Conservation (phyloP, 2,888 invertebrate species). For the Nycteola revayana region DNA sequence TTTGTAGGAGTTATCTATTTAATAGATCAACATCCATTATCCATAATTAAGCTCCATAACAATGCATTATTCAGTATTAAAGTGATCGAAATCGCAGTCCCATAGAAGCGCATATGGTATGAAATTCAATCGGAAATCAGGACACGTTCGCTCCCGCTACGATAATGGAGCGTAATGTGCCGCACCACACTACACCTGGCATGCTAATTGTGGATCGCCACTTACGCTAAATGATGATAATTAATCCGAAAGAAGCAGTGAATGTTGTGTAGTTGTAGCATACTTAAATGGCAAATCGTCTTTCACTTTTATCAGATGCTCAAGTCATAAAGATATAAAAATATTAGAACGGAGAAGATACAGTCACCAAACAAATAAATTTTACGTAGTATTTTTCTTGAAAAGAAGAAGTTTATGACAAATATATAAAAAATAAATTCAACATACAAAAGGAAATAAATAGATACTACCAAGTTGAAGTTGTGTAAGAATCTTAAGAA, state of each 20-base stretch:
- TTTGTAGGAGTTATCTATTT: slow-evolving; percentile 24
- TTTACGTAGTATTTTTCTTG: no score
- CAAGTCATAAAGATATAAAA: no score
- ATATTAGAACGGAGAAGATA: no score
- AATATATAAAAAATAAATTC: no score
- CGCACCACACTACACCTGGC: slow-evolving; percentile 48
- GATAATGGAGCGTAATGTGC: slow-evolving; percentile 68
- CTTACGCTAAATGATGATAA: slow-evolving; percentile 47
- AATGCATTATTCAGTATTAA: slow-evolving; percentile 50
- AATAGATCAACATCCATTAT: slow-evolving; percentile 28
- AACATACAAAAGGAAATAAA: no score
- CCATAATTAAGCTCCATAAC: slow-evolving; percentile 28
- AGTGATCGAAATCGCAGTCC: slow-evolving; percentile 43
- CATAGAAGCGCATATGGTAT: slow-evolving; percentile 46
- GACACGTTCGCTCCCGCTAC: slow-evolving; percentile 58
- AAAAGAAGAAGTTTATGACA: no score
- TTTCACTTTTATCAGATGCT: no score
- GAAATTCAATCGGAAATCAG: slow-evolving; percentile 50
- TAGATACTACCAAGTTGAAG: no score
- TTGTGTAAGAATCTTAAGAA: no score
- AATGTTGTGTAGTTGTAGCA: slow-evolving; percentile 9
- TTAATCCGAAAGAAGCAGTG: slow-evolving; percentile 46
- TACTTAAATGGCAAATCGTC: no score
- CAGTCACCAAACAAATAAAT: no score
- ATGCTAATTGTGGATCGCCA: slow-evolving; percentile 55